Evolutionary conservation across 1,140 invertebrate species (phyloP).

Genomic region (Bombus sylvicola): DNA sequence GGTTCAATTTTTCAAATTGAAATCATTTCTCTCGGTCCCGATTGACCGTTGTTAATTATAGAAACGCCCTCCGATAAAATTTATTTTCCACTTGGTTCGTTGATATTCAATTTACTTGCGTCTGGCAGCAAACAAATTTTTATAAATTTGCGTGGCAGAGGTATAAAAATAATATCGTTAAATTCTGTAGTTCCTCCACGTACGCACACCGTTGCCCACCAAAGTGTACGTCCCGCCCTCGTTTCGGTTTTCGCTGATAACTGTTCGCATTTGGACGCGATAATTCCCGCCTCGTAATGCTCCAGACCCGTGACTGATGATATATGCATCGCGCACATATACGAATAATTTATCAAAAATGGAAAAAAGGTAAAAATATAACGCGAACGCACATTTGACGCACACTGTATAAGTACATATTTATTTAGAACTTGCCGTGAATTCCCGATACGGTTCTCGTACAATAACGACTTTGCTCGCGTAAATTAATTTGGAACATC

Average conservation of each 20-base stretch:
- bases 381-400: too few species aligned
- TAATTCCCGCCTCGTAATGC: conserved; percentile 1
- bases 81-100: conserved; percentile 45
- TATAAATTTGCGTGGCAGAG: conserved; percentile 25
- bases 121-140: conserved; percentile 38
- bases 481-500: not conserved
- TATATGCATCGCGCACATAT: not conserved
- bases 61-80: conserved; percentile 31
- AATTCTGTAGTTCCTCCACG: not conserved
- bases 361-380: not conserved
- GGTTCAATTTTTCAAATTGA: conserved; percentile 45
- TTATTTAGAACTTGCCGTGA: conserved; percentile 22
- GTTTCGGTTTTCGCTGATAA: not conserved
- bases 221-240: not conserved
- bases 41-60: conserved; percentile 50
- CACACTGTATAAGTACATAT: not conserved
- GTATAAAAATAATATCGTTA: conserved; percentile 39
- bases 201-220: not conserved
- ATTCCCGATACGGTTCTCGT: not conserved
- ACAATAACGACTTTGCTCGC: too few species aligned
- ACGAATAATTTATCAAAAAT: not conserved
- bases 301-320: not conserved
- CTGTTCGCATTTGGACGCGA: not conserved
- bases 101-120: conserved; percentile 36
- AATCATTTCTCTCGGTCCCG: conserved; percentile 1